These are phyloP conservation scores for Cantharis rufa DNA, from an alignment of 2,888 invertebrate genomes.

Conservation along the genomic window DNA sequence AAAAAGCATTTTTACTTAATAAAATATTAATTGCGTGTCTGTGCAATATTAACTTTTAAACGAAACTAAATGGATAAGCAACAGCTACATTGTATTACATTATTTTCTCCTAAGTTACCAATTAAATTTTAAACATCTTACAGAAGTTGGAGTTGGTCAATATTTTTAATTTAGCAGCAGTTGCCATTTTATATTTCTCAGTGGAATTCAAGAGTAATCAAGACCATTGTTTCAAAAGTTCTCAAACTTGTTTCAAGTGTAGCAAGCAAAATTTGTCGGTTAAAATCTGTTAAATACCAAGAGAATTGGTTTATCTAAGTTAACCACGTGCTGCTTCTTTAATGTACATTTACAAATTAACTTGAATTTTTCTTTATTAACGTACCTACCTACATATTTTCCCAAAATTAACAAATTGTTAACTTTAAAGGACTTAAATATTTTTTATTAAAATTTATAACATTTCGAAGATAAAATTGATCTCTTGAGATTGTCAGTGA, in stretches of 20 bases:
- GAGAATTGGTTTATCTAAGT: constrained; percentile 47
- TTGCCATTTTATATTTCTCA: constrained; percentile 41
- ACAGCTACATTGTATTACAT: neutral
- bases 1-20: neutral
- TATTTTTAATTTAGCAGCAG: constrained; percentile 41
- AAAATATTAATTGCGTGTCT: neutral
- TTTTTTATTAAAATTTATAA: neutral
- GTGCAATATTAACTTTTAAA: neutral
- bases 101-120: neutral
- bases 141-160: constrained; percentile 36
- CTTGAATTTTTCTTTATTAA: neutral
- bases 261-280: constrained; percentile 47
- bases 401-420: neutral
- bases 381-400: neutral
- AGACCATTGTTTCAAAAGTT: constrained; percentile 51
- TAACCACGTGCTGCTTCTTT: constrained; percentile 39
- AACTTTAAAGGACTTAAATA: neutral
- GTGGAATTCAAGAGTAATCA: constrained; percentile 47
- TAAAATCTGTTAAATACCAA: constrained; percentile 50
- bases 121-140: neutral
- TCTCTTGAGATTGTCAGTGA: neutral
- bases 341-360: constrained; percentile 1
- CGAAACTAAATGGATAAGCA: neutral
- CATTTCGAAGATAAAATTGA: neutral
- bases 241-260: constrained; percentile 40